Evolutionary conservation across 2,113 vertebrate genomes (phyloP), one percentile per base, ranked within the genome.

Genomic region (Pelvicachromis taeniatus): DNA sequence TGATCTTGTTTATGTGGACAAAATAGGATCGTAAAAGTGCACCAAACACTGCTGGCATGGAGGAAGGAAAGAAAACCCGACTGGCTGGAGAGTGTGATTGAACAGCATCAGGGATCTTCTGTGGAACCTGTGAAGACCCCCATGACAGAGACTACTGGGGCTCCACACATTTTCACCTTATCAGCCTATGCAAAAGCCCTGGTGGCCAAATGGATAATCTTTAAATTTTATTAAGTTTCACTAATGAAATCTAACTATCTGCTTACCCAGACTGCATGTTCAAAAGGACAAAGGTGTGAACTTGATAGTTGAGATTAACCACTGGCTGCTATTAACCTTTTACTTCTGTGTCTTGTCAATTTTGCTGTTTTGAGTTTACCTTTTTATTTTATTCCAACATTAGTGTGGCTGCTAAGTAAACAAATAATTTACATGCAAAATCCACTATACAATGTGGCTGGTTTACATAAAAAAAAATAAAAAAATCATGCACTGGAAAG

Each of bases 401-500:
- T 61, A 65, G 53, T 75, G 55, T 86, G 82, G 94, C 94, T 95
- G 93, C 91, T 93, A 88, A 84, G 45, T 80, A 56, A 92, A 83
- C 26, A 9, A 78, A 78, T 85, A 33, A 70, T 77, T 63, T 17
- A 89, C 87, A 89, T 82, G 70, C 58, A 75, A 84, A 65, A 82
- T 84, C 79, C 70, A 84, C 87, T 52, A 81, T 54, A 85, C 45
- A 13, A 52, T 82, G 87, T 90, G 89, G 88, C 80, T 87, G 83
- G 90, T 93, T 95, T 94, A 93, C 92, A 90, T 56, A 80, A 12
- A 26, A 35, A 45, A 75, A 21, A 48, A 82, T 79, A 82, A 81
- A 63, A 33, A 92, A 86, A 92, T 93, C 33, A 94, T 93, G 93
- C 91, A 94, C 93, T 94, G 91, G 93, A 95, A 88, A 88, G 87